These are phyloP conservation scores for Gymnobelideus leadbeateri DNA, from an alignment of 2,113 vertebrate genomes.

Conservation along the genomic window DNA sequence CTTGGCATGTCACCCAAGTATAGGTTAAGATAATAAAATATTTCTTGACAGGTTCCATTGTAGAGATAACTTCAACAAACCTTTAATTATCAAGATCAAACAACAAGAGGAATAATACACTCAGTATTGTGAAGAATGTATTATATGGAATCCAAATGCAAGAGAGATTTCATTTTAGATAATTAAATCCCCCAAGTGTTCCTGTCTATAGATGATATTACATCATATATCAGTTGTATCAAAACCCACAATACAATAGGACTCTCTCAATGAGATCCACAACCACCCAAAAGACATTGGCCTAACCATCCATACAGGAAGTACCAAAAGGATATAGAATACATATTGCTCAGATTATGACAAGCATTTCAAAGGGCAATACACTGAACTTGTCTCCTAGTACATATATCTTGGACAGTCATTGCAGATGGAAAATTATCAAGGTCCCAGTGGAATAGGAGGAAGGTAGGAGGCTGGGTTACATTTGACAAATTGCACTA, in stretches of 20 bases:
- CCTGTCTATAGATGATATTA: neutral
- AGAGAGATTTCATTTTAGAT: neutral
- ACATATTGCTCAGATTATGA: neutral
- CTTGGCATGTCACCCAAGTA: neutral
- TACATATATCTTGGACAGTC: neutral
- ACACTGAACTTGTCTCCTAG: neutral
- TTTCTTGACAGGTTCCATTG: neutral
- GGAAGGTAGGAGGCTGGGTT: neutral
- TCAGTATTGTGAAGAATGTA: neutral
- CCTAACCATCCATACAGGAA: neutral
- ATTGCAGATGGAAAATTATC: neutral
- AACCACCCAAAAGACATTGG: neutral
- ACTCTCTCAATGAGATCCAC: neutral
- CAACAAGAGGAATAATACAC: neutral
- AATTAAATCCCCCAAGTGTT: neutral
- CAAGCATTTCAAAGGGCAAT: neutral
- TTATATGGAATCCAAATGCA: neutral
- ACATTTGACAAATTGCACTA: neutral
- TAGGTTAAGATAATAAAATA: neutral
- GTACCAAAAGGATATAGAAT: neutral
- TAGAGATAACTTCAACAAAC: neutral
- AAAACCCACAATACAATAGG: neutral
- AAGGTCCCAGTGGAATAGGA: neutral
- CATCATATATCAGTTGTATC: neutral
- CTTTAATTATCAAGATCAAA: neutral